Evolutionary conservation across 1,140 invertebrate species (phyloP).

Genomic region (Oncopodura yosiiana): DNA sequence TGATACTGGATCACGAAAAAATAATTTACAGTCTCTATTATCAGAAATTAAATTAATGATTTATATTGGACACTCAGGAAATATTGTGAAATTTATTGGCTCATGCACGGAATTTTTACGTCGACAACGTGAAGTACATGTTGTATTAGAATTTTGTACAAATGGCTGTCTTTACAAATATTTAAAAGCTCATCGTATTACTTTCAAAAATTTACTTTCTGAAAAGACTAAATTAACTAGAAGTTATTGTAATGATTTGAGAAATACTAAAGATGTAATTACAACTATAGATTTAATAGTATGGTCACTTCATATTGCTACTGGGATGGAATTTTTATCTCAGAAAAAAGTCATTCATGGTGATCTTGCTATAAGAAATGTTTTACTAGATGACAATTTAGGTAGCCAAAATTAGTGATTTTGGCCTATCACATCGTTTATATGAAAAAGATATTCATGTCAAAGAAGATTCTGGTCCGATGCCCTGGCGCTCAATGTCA

Average conservation of each 20-base stretch:
- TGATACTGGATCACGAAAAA: conserved; percentile 9
- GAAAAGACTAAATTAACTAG: no score
- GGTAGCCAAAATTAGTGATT: conserved; percentile 1
- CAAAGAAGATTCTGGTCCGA: no score
- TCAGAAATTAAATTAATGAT: conserved; percentile 16
- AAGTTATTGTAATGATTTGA: not conserved
- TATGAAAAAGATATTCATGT: no score
- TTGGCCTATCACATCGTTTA: not conserved
- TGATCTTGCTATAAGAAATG: not conserved
- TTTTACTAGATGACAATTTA: no score
- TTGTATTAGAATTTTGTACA: conserved; percentile 5
- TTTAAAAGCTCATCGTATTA: conserved; percentile 39
- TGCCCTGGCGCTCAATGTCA: conserved; percentile 5
- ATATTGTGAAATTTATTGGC: conserved; percentile 11
- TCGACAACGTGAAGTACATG: conserved; percentile 4
- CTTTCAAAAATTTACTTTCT: conserved; percentile 39
- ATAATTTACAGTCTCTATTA: no score
- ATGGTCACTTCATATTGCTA: conserved; percentile 24
- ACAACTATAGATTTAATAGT: conserved; percentile 16
- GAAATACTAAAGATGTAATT: not conserved
- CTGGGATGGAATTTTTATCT: conserved; percentile 30
- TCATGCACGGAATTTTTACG: conserved; percentile 5
- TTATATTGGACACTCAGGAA: conserved; percentile 5
- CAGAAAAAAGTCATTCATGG: conserved; percentile 10
- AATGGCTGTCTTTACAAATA: conserved; percentile 40